These are phyloP conservation scores for Delichon dasypus DNA, from an alignment of 2,797 vertebrate species.

Conservation along the genomic window DNA sequence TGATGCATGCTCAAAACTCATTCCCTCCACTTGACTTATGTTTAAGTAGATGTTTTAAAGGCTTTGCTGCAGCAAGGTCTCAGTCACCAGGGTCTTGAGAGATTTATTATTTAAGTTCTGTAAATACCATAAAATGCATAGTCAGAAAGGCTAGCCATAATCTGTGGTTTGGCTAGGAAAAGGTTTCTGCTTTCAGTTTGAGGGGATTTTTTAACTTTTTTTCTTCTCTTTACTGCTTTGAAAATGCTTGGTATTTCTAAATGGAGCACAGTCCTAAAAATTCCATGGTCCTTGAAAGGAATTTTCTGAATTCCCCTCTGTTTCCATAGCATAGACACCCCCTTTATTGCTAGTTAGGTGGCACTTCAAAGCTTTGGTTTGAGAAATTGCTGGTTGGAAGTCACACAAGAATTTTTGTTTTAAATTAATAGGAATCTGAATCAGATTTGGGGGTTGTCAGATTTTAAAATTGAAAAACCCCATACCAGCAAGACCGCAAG, in stretches of 20 bases:
- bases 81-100: neutral
- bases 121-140: constrained; percentile 13
- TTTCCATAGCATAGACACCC: neutral
- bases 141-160: neutral
- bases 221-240: neutral
- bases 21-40: neutral
- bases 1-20: neutral
- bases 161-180: constrained; percentile 9
- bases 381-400: constrained; percentile 30
- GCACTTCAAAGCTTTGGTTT: constrained; percentile 38
- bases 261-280: constrained; percentile 18
- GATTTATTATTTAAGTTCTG: constrained; percentile 40
- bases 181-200: constrained; percentile 37
- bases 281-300: constrained; percentile 23
- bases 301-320: constrained; percentile 21
- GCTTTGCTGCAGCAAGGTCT: constrained; percentile 6
- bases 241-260: constrained; percentile 31
- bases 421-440: constrained; percentile 18
- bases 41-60: constrained; percentile 7
- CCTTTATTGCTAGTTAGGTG: constrained; percentile 27
- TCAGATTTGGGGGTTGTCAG: neutral
- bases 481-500: neutral
- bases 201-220: neutral
- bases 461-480: neutral
- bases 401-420: constrained; percentile 25